phyloP scores from a whole-genome alignment of 2,113 vertebrate species.

The Oophaga pumilio region DNA sequence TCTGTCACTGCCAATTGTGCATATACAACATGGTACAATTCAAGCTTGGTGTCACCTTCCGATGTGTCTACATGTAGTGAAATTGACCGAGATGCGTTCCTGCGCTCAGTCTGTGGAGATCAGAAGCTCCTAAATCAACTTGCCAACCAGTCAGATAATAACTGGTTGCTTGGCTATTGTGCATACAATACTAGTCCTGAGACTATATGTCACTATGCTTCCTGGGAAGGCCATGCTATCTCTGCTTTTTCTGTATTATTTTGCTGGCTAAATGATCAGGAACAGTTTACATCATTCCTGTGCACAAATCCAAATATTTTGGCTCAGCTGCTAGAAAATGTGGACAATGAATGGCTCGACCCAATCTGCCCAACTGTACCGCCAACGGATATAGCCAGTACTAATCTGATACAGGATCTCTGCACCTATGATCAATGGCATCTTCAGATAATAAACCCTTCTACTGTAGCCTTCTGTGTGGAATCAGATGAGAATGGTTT shows the following conservation, averaged over 20 bases:
- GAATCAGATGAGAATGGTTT: not conserved
- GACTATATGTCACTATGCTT: conserved; percentile 27
- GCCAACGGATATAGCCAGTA: not conserved
- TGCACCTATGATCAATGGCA: conserved; percentile 45
- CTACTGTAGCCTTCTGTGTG: conserved; percentile 65
- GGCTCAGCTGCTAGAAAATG: not conserved
- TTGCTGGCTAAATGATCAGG: conserved; percentile 39
- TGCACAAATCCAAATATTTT: conserved; percentile 31
- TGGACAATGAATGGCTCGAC: conserved; percentile 46
- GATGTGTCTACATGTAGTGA: conserved; percentile 50
- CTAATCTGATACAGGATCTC: not conserved
- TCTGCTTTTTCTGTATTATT: conserved; percentile 11
- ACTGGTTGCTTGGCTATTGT: conserved; percentile 38
- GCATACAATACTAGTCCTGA: conserved; percentile 1
- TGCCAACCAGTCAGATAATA: not conserved
- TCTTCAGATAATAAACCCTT: conserved; percentile 59
- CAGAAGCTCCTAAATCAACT: conserved; percentile 19
- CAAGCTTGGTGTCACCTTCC: not conserved
- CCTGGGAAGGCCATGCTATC: not conserved
- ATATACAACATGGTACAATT: conserved; percentile 19
- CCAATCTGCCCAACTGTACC: conserved; percentile 4
- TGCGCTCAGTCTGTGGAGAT: conserved; percentile 28
- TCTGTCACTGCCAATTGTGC: conserved; percentile 15
- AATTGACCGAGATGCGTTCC: conserved; percentile 9
- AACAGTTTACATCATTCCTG: conserved; percentile 30